phyloP scores from a whole-genome alignment of 2,888 invertebrate species.

The Hirtodrosophila duncani region DNA sequence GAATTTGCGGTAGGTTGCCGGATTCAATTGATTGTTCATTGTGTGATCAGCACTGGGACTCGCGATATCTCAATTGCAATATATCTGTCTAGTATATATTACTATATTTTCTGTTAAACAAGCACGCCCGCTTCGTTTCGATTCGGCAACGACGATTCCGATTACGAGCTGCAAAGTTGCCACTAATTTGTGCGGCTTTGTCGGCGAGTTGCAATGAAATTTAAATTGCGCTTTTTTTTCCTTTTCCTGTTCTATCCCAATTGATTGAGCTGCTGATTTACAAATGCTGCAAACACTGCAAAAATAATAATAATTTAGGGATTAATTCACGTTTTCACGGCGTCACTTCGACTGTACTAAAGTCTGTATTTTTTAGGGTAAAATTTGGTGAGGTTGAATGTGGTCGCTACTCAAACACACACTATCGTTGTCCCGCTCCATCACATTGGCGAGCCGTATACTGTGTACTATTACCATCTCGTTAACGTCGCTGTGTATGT shows the following conservation, averaged over 20 bases:
- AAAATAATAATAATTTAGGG: slow-evolving; percentile 38
- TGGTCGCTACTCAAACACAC: slow-evolving; percentile 2
- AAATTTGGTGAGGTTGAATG: slow-evolving; percentile 40
- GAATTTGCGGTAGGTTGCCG: slow-evolving; percentile 77
- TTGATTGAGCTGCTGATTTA: neutral
- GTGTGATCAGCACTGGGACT: slow-evolving; percentile 4
- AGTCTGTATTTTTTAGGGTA: slow-evolving; percentile 71
- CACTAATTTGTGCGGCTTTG: too few relatives aligned
- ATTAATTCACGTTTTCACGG: slow-evolving; percentile 53
- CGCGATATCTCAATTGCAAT: too few relatives aligned
- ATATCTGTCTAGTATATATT: too few relatives aligned
- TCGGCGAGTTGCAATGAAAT: neutral
- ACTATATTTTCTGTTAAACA: slow-evolving; percentile 4
- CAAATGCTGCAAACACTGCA: slow-evolving; percentile 20
- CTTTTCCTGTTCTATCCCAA: slow-evolving; percentile 3
- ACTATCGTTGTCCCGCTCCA: slow-evolving; percentile 27
- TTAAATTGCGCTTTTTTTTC: slow-evolving; percentile 4
- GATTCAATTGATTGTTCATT: slow-evolving; percentile 77
- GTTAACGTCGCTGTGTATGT: too few relatives aligned
- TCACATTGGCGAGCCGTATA: slow-evolving; percentile 11
- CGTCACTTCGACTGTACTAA: slow-evolving; percentile 70
- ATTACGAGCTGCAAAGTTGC: too few relatives aligned
- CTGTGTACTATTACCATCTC: too few relatives aligned
- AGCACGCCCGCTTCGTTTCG: too few relatives aligned
- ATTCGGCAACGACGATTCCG: too few relatives aligned